A percentile compares a stretch with the other conserved stretches of the same genome.
phyloP scores from a whole-genome alignment of 2,797 vertebrate species.

The Thunnus albacares region DNA sequence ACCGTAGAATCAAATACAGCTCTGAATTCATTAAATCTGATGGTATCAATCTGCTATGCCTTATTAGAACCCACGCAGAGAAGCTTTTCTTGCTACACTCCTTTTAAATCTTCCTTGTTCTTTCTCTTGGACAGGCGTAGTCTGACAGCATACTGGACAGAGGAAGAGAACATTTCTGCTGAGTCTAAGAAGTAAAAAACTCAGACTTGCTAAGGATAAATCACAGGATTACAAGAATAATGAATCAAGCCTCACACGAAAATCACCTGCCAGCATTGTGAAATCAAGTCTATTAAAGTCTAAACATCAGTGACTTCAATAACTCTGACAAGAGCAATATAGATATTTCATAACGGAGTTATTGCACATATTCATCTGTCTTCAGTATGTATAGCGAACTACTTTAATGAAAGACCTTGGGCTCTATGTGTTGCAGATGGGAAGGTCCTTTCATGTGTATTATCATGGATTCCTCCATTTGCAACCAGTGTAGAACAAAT shows the following conservation, averaged over 20 bases:
- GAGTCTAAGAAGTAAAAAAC: conserved; percentile 16
- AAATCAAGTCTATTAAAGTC: conserved; percentile 2
- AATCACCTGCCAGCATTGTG: neutral
- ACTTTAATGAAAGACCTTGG: neutral
- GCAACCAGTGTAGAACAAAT: conserved; percentile 19
- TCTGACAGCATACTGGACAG: conserved; percentile 6
- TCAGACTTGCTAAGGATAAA: conserved; percentile 11
- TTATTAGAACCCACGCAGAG: conserved; percentile 36
- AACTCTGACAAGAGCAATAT: neutral
- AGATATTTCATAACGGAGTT: neutral
- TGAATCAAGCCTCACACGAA: neutral
- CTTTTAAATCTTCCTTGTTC: conserved; percentile 44
- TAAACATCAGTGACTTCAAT: neutral
- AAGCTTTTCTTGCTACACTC: conserved; percentile 12
- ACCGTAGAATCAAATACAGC: conserved; percentile 51
- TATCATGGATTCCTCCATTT: conserved; percentile 21
- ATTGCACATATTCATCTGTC: neutral
- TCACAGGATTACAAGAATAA: conserved; percentile 3
- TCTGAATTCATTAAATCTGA: conserved; percentile 71
- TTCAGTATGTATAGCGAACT: neutral
- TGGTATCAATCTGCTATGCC: conserved; percentile 56
- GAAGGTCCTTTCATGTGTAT: conserved; percentile 1
- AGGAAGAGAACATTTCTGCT: conserved; percentile 8
- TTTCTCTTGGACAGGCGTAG: conserved; percentile 7
- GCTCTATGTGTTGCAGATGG: neutral